Conservation (phyloP, 2,888 invertebrate genomes). For the Ophion ventricosus region DNA sequence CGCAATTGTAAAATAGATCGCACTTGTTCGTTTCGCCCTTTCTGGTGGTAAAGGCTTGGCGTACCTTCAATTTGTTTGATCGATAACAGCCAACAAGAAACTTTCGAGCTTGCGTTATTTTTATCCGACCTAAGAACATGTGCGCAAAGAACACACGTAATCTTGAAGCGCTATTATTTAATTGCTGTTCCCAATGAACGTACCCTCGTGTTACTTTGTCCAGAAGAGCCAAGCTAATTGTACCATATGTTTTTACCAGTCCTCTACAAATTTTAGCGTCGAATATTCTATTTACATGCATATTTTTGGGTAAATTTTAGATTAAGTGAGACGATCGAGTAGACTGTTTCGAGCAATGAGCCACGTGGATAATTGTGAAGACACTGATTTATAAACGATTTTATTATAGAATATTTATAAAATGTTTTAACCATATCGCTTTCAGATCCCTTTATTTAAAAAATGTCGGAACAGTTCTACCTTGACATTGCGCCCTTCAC, state of each 20-base stretch:
- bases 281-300: no score
- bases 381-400: background rate
- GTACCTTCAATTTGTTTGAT: constrained; percentile 9
- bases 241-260: no score
- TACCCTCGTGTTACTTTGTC: no score
- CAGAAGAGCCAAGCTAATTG: no score
- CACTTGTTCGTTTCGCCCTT: background rate
- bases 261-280: no score
- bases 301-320: no score
- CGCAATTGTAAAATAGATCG: background rate
- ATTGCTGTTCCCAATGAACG: no score
- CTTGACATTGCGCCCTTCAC: no score
- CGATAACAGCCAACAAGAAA: background rate
- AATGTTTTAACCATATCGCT: no score
- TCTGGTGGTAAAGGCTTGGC: background rate
- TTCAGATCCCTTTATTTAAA: no score
- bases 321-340: background rate
- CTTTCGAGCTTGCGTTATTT: background rate
- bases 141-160: background rate
- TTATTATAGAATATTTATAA: background rate
- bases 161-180: background rate
- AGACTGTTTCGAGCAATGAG: background rate
- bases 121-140: background rate
- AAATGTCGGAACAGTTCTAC: no score
- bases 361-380: background rate